A percentile compares a stretch with the other conserved stretches of the same genome.
phyloP scores from a whole-genome alignment of 2,113 vertebrate genomes.

The Apus apus region DNA sequence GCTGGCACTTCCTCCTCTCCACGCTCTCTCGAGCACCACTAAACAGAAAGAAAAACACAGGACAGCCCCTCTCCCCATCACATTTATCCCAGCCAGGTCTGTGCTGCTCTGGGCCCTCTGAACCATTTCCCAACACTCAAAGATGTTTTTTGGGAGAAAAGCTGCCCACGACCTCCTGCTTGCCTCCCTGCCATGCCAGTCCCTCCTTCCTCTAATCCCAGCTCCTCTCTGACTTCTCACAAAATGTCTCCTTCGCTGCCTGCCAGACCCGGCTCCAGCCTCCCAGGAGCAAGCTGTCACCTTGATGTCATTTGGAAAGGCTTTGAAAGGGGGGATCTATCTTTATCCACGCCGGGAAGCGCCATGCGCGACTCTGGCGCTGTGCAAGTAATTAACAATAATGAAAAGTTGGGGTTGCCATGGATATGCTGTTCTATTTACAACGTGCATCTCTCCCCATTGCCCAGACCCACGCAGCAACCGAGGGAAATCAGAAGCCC shows the following conservation, averaged over 20 bases:
- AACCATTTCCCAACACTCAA: not conserved
- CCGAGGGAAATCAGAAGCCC: not conserved
- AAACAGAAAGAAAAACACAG: not conserved
- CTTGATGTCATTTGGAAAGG: not conserved
- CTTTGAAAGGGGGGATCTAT: not conserved
- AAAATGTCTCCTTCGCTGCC: conserved; percentile 8
- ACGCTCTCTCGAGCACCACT: not conserved
- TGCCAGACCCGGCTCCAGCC: not conserved
- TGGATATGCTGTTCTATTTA: conserved; percentile 46
- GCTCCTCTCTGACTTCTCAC: not conserved
- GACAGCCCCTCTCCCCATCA: not conserved
- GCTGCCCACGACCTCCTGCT: not conserved
- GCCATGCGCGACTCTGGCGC: not conserved
- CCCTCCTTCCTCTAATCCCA: not conserved
- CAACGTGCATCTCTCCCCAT: not conserved
- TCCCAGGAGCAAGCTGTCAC: not conserved
- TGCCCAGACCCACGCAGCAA: not conserved
- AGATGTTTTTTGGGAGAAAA: not conserved
- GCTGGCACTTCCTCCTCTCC: not conserved
- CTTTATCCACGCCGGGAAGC: not conserved
- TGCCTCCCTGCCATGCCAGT: not conserved
- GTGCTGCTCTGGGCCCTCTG: fast-evolving
- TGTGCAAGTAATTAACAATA: conserved; percentile 14
- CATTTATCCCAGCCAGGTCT: not conserved
- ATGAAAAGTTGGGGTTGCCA: conserved; percentile 55